Base-by-base conservation (phyloP, 2,797 vertebrate genomes). In the Typhlichthys subterraneus region DNA sequence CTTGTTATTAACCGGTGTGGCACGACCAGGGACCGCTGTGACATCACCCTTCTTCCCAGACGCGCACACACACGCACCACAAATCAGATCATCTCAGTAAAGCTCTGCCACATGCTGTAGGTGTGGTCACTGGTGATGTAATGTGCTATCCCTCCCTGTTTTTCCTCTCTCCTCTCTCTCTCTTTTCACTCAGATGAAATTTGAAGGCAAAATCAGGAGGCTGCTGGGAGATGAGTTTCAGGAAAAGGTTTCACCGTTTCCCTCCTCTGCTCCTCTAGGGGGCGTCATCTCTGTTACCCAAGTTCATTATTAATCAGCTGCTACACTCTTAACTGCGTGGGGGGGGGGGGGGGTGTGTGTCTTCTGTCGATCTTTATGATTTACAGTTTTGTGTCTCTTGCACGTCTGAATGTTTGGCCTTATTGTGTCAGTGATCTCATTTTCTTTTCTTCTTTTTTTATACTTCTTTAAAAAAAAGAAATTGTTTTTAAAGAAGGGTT, bases 141-240 rank as follows among this genome's bases (percentile, higher is more conserved):
- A 91, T 51, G 0, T 8, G 83, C 57, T 80, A 12, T 54, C 59
- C 13, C 54, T 54, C 48, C 33, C 61, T 61, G 10, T 70, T 29
- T 58, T 11, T 53, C 60, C 59, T 60, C 61, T 65, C 51, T 53
- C 60, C 59, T 60, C 61, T 65, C 54, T 51, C 57, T 64, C 15
- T 89, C 73, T 84, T 45, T 86, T 17, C 73, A 71, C 87, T 91
- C 75, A 95, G 93, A 95, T 95, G 88, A 93, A 94, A 85, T 90
- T 94, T 91, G 93, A 94, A 72, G 91, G 92, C 74, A 94, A 94
- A 90, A 89, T 95, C 92, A 92, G 90, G 87, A 90, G 82, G 72
- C 91, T 95, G 59, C 91, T 95, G 72, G 93, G 94, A 86, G 91
- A 93, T 91, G 93, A 95, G 71, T 95, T 95, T 93, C 93, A 93